Evolutionary conservation across 2,113 vertebrate species (phyloP), one percentile per base, ranked within the genome.

Genomic region (Holacanthus passer): DNA sequence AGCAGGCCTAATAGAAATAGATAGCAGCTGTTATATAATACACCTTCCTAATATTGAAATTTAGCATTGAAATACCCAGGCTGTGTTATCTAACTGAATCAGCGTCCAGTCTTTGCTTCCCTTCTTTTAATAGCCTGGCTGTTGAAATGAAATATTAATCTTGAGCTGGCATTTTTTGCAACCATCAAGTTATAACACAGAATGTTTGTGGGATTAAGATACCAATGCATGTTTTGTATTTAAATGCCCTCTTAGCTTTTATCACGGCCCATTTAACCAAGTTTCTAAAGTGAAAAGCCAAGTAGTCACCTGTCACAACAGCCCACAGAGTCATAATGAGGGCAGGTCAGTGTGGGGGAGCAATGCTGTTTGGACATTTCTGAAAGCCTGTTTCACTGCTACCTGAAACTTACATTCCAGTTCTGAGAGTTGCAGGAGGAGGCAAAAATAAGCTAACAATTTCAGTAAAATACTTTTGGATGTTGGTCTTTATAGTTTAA

Each of bases 141-240:
- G 56, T 91, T 55, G 16, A 45, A 73, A 68, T 83, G 4, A 87
- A 81, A 65, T 77, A 80, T 87, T 84, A 64, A 86, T 84, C 55
- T 59, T 20, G 4, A 56, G 19, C 52, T 60, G 47, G 13, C 55
- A 64, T 80, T 1, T 29, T 71, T 62, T 53, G 7, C 12, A 24
- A 12, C 39, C 50, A 62, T 55, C 32, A 47, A 67, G 27, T 1
- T 0, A 58, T 27, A 0, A 72, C 13, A 3, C 7, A 27, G 22
- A 53, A 3, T 19, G 39, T 60, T 45, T 53, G 13, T n/a, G 52
- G 52, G 47, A 52, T 70, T 55, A 11, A 5, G 27, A 8, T 5
- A 71, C 37, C 27, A 27, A 37, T 19, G 13, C 1, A 19, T 37
- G 5, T 37, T 37, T 37, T 45, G 3, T 20, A n/a, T 17, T 7